A percentile compares a stretch with the other conserved stretches of the same genome.
These are phyloP conservation scores for Silurus aristotelis DNA, from an alignment of 2,797 vertebrate genomes.

Conservation along the genomic window DNA sequence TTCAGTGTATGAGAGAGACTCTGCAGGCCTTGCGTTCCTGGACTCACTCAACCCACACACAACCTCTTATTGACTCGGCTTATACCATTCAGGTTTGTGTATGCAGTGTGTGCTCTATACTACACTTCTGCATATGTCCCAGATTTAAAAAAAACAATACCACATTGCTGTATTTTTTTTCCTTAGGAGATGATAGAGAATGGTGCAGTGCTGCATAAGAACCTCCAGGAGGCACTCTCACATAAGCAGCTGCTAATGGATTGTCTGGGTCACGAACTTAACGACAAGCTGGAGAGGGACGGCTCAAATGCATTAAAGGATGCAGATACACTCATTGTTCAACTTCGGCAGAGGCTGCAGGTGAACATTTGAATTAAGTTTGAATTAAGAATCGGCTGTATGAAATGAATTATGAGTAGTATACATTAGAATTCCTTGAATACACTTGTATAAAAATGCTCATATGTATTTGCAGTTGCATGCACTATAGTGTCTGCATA, in stretches of 20 bases:
- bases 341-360: conserved; percentile 63
- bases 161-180: not conserved
- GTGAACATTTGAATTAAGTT: conserved; percentile 56
- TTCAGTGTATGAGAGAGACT: conserved; percentile 60
- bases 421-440: not conserved
- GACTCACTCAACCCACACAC: conserved; percentile 55
- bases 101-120: not conserved
- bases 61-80: conserved; percentile 51
- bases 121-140: not conserved
- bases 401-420: not conserved
- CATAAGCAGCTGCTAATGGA: conserved; percentile 67
- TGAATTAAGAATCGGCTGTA: not conserved
- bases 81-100: conserved; percentile 67
- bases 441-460: not conserved
- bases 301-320: conserved; percentile 60
- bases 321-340: conserved; percentile 49
- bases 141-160: too few relatives aligned
- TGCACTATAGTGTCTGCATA: not conserved
- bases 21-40: conserved; percentile 70
- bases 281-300: conserved; percentile 66
- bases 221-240: conserved; percentile 69
- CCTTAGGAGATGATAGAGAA: conserved; percentile 65
- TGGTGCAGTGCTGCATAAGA: conserved; percentile 60
- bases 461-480: not conserved
- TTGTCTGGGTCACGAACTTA: conserved; percentile 63